Percentiles rank a stretch among this genome's conserved stretches.
Conservation (phyloP, 2,797 vertebrate genomes). For the Hydrocynus forskahlii region DNA sequence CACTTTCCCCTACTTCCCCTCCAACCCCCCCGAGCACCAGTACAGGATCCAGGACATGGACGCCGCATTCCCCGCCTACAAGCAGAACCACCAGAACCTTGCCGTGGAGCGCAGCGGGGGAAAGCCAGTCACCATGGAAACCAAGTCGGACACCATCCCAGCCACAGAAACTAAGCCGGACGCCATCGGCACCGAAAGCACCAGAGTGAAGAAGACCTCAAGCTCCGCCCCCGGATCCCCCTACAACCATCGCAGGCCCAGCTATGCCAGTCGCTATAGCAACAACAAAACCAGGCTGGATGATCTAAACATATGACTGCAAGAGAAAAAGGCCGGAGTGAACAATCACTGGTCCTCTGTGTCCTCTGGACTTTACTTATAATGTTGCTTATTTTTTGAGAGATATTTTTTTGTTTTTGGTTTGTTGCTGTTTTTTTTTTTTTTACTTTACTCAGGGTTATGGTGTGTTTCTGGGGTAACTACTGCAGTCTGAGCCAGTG, state of each 20-base stretch:
- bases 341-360: conserved; percentile 36
- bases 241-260: conserved; percentile 72
- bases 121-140: conserved; percentile 69
- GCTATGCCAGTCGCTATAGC: conserved; percentile 82
- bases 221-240: conserved; percentile 59
- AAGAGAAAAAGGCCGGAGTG: background rate
- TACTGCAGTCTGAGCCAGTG: conserved; percentile 22
- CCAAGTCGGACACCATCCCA: conserved; percentile 63
- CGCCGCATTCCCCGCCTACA: conserved; percentile 72
- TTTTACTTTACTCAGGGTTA: background rate
- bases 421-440: background rate
- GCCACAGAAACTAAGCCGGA: conserved; percentile 65
- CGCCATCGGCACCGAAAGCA: conserved; percentile 48
- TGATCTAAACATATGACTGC: conserved; percentile 77
- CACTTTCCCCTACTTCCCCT: conserved; percentile 73
- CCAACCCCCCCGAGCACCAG: conserved; percentile 68
- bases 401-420: background rate
- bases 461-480: conserved; percentile 7
- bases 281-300: conserved; percentile 78
- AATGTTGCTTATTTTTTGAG: no score
- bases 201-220: conserved; percentile 65
- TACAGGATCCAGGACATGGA: conserved; percentile 73
- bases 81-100: conserved; percentile 85
- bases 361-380: background rate
- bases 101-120: conserved; percentile 77